These are phyloP conservation scores for Diachrysia chrysitis DNA, from an alignment of 2,888 invertebrate species.

Conservation along the genomic window DNA sequence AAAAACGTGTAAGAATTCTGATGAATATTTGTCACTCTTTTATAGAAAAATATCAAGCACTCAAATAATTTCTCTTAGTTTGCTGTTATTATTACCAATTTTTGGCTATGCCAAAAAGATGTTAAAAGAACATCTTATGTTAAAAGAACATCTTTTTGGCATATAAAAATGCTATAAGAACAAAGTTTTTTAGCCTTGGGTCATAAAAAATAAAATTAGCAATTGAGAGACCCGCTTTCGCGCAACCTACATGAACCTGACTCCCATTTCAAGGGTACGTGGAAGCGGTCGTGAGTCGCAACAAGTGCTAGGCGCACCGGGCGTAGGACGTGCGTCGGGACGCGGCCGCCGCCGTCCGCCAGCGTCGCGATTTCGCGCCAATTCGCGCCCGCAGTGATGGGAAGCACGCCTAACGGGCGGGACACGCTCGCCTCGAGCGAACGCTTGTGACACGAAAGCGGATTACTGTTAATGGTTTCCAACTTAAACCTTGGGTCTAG, in stretches of 20 bases:
- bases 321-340: conserved; percentile 74
- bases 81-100: no score
- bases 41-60: no score
- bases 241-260: conserved; percentile 57
- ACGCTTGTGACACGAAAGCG: conserved; percentile 64
- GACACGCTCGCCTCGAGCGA: conserved; percentile 72
- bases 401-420: conserved; percentile 79
- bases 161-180: background rate
- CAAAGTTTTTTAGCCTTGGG: background rate
- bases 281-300: conserved; percentile 65
- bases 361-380: conserved; percentile 77
- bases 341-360: conserved; percentile 46
- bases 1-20: no score
- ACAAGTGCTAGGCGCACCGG: conserved; percentile 81
- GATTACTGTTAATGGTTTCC: conserved; percentile 58
- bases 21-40: no score
- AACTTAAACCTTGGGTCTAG: conserved; percentile 49
- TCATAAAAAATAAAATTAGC: conserved; percentile 12
- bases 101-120: no score
- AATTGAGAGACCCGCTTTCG: conserved; percentile 28
- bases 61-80: no score
- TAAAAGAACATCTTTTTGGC: background rate
- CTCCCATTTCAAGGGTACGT: conserved; percentile 75
- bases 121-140: no score
- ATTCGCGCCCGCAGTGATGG: conserved; percentile 81